Evolutionary conservation across 2,888 invertebrate genomes (phyloP).

Genomic region (Drosophila paranaensis): DNA sequence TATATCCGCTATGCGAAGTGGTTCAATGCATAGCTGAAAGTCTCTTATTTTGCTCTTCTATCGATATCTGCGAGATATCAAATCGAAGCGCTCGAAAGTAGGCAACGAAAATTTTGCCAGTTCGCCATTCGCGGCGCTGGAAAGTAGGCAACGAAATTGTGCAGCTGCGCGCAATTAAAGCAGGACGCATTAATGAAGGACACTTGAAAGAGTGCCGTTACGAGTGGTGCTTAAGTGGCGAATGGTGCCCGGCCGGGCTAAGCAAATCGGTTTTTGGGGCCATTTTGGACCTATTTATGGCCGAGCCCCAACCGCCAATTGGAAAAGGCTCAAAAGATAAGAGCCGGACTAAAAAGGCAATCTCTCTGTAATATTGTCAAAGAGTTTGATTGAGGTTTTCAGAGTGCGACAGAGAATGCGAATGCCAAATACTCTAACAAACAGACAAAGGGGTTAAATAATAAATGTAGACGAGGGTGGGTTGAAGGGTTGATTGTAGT

Average conservation of each 20-base stretch:
- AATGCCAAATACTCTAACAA: neutral
- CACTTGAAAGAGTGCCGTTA: slow-evolving; percentile 25
- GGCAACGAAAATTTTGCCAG: slow-evolving; percentile 16
- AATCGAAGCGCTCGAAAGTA: slow-evolving; percentile 34
- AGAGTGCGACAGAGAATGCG: neutral
- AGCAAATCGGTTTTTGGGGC: slow-evolving; percentile 30
- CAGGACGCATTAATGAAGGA: slow-evolving; percentile 42
- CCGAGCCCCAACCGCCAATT: neutral
- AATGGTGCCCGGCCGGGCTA: neutral
- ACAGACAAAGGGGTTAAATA: neutral
- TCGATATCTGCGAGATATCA: slow-evolving; percentile 22
- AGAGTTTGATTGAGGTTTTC: neutral
- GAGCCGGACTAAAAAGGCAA: slow-evolving; percentile 11
- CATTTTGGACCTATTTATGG: slow-evolving; percentile 40
- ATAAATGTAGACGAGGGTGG: too few relatives aligned
- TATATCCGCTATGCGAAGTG: slow-evolving; percentile 60
- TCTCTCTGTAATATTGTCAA: slow-evolving; percentile 2
- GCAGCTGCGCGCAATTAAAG: slow-evolving; percentile 39
- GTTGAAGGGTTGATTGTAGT: too few relatives aligned
- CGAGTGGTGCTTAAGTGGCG: slow-evolving; percentile 13
- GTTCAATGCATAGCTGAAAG: slow-evolving; percentile 53
- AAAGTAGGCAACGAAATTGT: slow-evolving; percentile 19
- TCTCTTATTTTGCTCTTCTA: slow-evolving; percentile 11
- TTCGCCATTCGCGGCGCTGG: slow-evolving; percentile 30
- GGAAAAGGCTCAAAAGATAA: slow-evolving; percentile 4